Evolutionary conservation across 2,888 invertebrate genomes (phyloP), one percentile per base, ranked within the genome.

Genomic region (Nemotelus pantherinus): DNA sequence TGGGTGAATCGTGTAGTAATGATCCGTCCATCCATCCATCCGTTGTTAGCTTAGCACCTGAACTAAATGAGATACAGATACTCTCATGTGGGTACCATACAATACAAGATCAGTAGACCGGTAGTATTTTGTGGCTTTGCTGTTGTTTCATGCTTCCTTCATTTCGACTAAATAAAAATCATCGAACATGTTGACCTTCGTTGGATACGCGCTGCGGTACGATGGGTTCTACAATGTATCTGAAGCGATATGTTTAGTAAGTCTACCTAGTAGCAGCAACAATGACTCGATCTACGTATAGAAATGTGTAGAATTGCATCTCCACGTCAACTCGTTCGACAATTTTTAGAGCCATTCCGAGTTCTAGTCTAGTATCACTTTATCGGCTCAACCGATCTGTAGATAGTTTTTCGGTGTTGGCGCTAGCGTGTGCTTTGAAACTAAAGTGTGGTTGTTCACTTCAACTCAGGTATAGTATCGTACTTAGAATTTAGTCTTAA

Each of bases 111-210:
- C 25, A 50, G 5, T 50, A 9, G 50, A 50, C 6, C 50, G 50
- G 50, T 50, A 7, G 50, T 7, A 9, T 9, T 50, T 50, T 50
- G 9, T 50, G 50, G 6, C 9, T 50, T 50, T 50, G 4, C 9
- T n/a, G 5, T 9, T 9, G 50, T 7, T 50, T 7, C 50, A 50
- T 50, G 50, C 25, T 25, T 25, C 25, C 25, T 25, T 25, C 25
- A 25, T 25, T 25, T 25, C 25, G 25, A 25, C 25, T 25, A 25
- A 25, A 25, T 25, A 25, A 25, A 50, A 50, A 50, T 50, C 7
- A 63, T 41, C 63, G 63, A 63, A 65, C 65, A 65, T 3, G 65
- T 65, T 65, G 65, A 65, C 65, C 65, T 65, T 65, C 65, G 41
- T 9, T 9, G 9, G 50, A 9, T 50, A 7, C 1, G 9, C 5